Conservation (phyloP, 2,113 vertebrate species). For the Tetrao urogallus region DNA sequence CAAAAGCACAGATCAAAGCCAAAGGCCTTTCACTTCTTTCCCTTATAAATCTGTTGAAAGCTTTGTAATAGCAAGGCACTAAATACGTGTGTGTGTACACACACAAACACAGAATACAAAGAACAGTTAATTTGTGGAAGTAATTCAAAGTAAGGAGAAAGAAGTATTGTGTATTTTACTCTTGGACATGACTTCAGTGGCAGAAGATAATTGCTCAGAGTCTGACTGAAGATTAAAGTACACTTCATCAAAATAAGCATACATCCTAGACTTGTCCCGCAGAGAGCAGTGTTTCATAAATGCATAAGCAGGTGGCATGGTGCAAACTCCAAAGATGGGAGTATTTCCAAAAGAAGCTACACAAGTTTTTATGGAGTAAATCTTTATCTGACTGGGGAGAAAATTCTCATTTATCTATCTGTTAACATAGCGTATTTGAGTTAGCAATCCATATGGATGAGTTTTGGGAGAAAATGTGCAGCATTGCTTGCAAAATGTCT, state of each 20-base stretch:
- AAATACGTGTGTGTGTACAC: not conserved
- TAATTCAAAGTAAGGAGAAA: constrained; percentile 17
- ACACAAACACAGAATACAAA: not conserved
- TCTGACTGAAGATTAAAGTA: constrained; percentile 66
- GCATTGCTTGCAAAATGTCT: not conserved
- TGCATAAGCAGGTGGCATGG: constrained; percentile 58
- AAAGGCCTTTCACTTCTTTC: not conserved
- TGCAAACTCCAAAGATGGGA: constrained; percentile 32
- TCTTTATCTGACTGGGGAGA: constrained; percentile 53
- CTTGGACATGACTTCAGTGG: constrained; percentile 25
- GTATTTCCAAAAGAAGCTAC: constrained; percentile 53
- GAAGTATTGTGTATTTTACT: not conserved
- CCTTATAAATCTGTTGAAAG: not conserved
- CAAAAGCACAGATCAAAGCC: not conserved
- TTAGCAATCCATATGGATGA: constrained; percentile 34
- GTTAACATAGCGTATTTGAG: not conserved
- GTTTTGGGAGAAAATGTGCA: constrained; percentile 20
- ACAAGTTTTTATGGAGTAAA: constrained; percentile 44
- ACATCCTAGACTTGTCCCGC: constrained; percentile 61
- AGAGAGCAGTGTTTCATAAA: constrained; percentile 58
- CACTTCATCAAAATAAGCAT: constrained; percentile 53
- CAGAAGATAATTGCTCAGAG: constrained; percentile 29
- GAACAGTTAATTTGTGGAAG: not conserved
- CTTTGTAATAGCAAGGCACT: not conserved
- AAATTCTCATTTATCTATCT: constrained; percentile 62